phyloP scores from a whole-genome alignment of 2,888 invertebrate species.

The Apoda limacodes region DNA sequence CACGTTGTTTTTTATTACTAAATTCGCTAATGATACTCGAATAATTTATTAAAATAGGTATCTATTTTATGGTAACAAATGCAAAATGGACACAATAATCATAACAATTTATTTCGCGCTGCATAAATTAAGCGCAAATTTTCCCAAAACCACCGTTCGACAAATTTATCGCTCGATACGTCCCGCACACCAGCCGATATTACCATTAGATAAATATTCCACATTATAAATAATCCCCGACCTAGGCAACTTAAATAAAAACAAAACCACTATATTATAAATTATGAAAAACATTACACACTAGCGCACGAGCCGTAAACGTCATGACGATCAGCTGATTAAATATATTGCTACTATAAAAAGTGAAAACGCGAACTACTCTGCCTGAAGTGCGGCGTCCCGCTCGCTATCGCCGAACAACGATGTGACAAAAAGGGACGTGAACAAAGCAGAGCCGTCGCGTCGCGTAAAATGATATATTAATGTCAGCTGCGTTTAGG shows the following conservation, averaged over 20 bases:
- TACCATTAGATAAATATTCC: constrained; percentile 48
- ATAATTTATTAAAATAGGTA: no score
- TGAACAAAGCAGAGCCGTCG: constrained; percentile 32
- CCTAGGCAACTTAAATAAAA: constrained; percentile 56
- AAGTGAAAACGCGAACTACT: constrained; percentile 67
- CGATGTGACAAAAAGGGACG: constrained; percentile 30
- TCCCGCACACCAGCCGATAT: constrained; percentile 22
- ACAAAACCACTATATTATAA: constrained; percentile 55
- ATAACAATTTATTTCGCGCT: constrained; percentile 18
- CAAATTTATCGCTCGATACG: constrained; percentile 25
- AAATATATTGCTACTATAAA: constrained; percentile 70
- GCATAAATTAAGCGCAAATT: constrained; percentile 16
- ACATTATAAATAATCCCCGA: constrained; percentile 59
- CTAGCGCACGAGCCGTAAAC: constrained; percentile 55
- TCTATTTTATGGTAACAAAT: no score
- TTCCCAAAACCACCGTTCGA: constrained; percentile 21
- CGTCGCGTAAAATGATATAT: constrained; percentile 69
- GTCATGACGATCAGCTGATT: constrained; percentile 69
- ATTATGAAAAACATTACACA: constrained; percentile 65
- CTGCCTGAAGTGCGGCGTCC: constrained; percentile 39
- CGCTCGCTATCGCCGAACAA: constrained; percentile 24
- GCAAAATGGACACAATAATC: constrained; percentile 2
- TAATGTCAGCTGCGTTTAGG: constrained; percentile 70
- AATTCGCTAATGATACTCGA: no score
- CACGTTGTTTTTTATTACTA: no score